Evolutionary conservation across 1,140 invertebrate genomes (phyloP).

Genomic region (Drosophila ercepeae): DNA sequence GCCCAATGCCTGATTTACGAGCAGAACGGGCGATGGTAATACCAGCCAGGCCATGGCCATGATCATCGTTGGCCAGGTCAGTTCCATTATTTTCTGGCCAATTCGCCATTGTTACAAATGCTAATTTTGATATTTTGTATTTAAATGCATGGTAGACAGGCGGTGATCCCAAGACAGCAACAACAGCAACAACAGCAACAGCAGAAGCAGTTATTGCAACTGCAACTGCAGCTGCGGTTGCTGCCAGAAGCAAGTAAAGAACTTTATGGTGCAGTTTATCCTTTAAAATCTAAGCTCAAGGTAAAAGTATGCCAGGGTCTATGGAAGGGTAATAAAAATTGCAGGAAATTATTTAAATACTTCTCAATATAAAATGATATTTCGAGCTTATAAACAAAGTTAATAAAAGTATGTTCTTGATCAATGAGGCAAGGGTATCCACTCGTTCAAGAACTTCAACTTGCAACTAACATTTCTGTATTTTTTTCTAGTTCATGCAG

Average conservation of each 20-base stretch:
- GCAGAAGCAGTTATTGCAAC: slow-evolving; percentile 25
- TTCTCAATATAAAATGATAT: no score
- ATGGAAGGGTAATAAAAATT: background rate
- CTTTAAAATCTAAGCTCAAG: slow-evolving; percentile 27
- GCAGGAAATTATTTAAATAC: no score
- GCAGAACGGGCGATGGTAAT: slow-evolving; percentile 26
- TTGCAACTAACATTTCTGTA: slow-evolving; percentile 16
- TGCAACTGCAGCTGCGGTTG: slow-evolving; percentile 19
- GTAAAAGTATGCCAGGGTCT: slow-evolving; percentile 13
- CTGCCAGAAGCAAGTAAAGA: slow-evolving; percentile 43
- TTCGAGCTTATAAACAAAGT: no score
- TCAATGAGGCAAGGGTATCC: background rate
- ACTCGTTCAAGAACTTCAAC: background rate
- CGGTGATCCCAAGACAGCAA: slow-evolving; percentile 26
- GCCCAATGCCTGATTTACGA: slow-evolving; percentile 65
- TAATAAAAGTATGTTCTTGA: no score
- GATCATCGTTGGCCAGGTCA: slow-evolving; percentile 74
- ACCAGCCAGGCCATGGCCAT: slow-evolving; percentile 53
- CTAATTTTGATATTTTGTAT: slow-evolving; percentile 82
- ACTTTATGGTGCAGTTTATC: slow-evolving; percentile 46
- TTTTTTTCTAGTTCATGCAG: slow-evolving; percentile 71
- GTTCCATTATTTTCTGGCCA: slow-evolving; percentile 78
- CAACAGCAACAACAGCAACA: slow-evolving; percentile 23
- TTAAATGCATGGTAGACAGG: slow-evolving; percentile 66
- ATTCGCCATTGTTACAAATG: slow-evolving; percentile 83